Evolutionary conservation across 2,888 invertebrate species (phyloP).

Genomic region (Criorhina ranunculi): DNA sequence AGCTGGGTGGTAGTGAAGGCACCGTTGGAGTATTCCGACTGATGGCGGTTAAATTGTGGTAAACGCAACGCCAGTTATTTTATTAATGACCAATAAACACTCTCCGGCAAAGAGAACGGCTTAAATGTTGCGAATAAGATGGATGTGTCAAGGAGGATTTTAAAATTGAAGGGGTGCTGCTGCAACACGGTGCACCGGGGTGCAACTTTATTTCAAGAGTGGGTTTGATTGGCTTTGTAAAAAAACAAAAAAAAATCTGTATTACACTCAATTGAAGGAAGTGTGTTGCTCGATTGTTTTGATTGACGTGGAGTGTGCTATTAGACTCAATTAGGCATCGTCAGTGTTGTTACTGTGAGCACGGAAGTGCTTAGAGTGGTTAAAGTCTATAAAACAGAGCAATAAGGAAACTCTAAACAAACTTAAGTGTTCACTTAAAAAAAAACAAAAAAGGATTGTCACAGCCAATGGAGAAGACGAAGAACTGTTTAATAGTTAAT

Average conservation of each 20-base stretch:
- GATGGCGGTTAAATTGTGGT: constrained; percentile 54
- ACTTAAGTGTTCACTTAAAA: too few species aligned
- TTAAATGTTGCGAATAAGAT: constrained; percentile 33
- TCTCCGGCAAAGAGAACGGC: constrained; percentile 2
- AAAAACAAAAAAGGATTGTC: too few species aligned
- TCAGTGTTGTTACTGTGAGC: background rate
- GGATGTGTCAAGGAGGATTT: constrained; percentile 29
- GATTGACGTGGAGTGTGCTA: constrained; percentile 13
- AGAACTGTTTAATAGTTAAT: too few species aligned
- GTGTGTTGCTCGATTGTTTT: constrained; percentile 29
- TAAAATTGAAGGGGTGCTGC: constrained; percentile 19
- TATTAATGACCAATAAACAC: constrained; percentile 51
- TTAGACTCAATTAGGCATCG: background rate
- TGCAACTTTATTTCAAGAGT: constrained; percentile 8
- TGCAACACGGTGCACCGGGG: background rate
- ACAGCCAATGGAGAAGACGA: too few species aligned
- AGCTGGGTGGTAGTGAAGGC: constrained; percentile 6
- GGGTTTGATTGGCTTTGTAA: background rate
- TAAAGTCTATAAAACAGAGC: too few species aligned
- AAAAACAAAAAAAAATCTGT: background rate
- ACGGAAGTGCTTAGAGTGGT: too few species aligned
- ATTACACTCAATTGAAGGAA: constrained; percentile 43
- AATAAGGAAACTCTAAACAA: too few species aligned
- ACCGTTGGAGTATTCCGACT: background rate
- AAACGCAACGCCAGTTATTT: constrained; percentile 47